Evolutionary conservation across 1,140 invertebrate species (phyloP).

Genomic region (Berghia stephanieae): DNA sequence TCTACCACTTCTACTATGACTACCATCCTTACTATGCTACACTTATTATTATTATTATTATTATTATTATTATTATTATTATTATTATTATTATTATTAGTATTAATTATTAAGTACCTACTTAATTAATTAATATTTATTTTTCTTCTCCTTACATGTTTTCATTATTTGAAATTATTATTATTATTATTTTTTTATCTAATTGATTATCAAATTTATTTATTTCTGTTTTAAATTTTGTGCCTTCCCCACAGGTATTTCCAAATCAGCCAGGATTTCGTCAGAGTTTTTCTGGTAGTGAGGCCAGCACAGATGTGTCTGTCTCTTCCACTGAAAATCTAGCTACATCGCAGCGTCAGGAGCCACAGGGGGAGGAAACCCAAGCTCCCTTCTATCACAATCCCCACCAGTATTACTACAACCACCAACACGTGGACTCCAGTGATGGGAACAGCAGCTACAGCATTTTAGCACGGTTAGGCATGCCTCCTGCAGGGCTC

Average conservation of each 20-base stretch:
- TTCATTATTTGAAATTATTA: too few species aligned
- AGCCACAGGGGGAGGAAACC: slow-evolving; percentile 89
- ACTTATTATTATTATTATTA: too few species aligned
- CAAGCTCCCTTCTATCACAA: slow-evolving; percentile 37
- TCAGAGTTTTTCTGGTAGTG: slow-evolving; percentile 75
- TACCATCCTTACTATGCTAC: background rate
- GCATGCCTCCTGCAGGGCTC: slow-evolving; percentile 47
- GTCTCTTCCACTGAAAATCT: slow-evolving; percentile 87
- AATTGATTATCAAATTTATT: background rate
- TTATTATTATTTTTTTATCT: background rate
- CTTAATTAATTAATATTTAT: background rate
- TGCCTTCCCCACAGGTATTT: slow-evolving; percentile 7
- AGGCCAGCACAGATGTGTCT: slow-evolving; percentile 82
- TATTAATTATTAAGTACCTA: background rate
- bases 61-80: background rate
- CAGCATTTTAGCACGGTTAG: slow-evolving; percentile 68
- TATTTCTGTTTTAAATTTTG: background rate
- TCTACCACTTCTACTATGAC: too few species aligned
- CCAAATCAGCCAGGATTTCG: slow-evolving; percentile 47
- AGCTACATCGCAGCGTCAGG: slow-evolving; percentile 87
- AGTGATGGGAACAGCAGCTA: slow-evolving; percentile 68
- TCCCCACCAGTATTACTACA: too few species aligned
- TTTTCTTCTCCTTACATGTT: slow-evolving; percentile 34
- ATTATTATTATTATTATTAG: background rate
- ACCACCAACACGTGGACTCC: slow-evolving; percentile 63